Conservation (phyloP, 2,797 vertebrate genomes). For the Muraenolepis orangiensis region DNA sequence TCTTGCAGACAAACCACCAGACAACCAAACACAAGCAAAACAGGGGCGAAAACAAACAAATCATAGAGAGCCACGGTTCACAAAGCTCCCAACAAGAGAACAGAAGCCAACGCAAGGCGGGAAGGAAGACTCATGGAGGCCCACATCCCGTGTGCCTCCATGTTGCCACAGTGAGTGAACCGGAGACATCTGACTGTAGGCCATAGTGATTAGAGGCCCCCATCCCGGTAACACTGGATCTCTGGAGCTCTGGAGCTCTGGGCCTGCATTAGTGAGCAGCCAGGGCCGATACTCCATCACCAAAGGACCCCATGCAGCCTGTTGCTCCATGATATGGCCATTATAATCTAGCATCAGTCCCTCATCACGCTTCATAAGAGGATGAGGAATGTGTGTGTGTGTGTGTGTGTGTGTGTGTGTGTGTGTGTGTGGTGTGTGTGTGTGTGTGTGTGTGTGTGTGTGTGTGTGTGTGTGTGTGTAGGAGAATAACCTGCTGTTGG, state of each 20-base stretch:
- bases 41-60: no score
- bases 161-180: no score
- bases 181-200: no score
- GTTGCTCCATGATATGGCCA: slow-evolving; percentile 43
- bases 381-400: slow-evolving; percentile 26
- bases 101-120: no score
- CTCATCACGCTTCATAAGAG: slow-evolving; percentile 47
- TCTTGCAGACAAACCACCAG: no score
- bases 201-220: no score
- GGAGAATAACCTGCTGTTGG: no score
- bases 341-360: slow-evolving; percentile 45
- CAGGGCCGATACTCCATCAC: slow-evolving; percentile 52
- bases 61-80: no score
- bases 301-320: slow-evolving; percentile 40
- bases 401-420: background rate
- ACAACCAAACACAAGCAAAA: no score
- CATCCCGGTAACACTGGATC: slow-evolving; percentile 47
- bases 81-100: no score
- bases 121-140: no score
- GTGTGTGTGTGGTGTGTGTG: background rate
- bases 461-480: background rate
- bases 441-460: background rate
- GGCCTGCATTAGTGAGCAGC: slow-evolving; percentile 56
- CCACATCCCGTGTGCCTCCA: no score
- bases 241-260: slow-evolving; percentile 39